Conservation (phyloP, 2,113 vertebrate species). For the Camelus bactrianus region DNA sequence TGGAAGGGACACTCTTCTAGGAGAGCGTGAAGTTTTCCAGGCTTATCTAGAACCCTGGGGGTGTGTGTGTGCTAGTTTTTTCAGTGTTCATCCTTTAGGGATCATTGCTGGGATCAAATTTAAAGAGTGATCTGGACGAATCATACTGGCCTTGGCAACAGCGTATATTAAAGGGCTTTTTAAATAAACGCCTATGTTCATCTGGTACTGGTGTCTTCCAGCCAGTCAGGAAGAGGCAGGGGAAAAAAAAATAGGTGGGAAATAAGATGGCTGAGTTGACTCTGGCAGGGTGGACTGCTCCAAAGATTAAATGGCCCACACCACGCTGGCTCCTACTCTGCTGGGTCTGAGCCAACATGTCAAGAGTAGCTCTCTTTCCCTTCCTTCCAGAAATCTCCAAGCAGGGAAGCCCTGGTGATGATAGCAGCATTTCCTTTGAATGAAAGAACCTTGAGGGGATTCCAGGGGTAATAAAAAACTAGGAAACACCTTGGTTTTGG, state of each 20-base stretch:
- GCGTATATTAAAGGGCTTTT: neutral
- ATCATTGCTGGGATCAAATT: neutral
- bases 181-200: neutral
- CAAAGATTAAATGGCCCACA: neutral
- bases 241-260: neutral
- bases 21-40: neutral
- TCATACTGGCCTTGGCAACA: neutral
- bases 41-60: neutral
- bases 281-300: neutral
- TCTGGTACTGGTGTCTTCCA: neutral
- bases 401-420: neutral
- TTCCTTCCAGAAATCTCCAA: neutral
- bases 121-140: neutral
- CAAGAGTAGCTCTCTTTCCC: neutral
- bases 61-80: neutral
- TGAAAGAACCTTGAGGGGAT: neutral
- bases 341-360: neutral
- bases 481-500: conserved; percentile 2
- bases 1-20: neutral
- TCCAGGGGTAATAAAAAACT: neutral
- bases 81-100: neutral
- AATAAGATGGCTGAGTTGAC: neutral
- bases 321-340: neutral
- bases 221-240: neutral
- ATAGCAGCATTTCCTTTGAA: neutral